Conservation (phyloP, 1,140 invertebrate genomes). For the Subanguina moxae region DNA sequence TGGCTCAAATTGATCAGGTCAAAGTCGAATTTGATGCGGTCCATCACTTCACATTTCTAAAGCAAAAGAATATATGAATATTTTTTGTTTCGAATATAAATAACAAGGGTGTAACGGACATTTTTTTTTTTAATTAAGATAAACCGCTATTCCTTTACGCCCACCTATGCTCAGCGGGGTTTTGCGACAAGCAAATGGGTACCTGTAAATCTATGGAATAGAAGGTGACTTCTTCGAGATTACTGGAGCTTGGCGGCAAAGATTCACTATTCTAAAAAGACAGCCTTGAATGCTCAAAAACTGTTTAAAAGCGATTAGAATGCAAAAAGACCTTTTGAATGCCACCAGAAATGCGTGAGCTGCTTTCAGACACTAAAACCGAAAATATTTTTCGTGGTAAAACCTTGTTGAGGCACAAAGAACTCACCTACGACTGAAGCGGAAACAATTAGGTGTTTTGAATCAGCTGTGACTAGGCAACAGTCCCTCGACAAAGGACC, state of each 20-base stretch:
- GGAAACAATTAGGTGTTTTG: slow-evolving; percentile 23
- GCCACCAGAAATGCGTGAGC: slow-evolving; percentile 17
- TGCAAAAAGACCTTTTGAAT: slow-evolving; percentile 22
- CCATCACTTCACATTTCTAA: slow-evolving; percentile 34
- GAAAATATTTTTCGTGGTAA: neutral
- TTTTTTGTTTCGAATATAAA: slow-evolving; percentile 16
- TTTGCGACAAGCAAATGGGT: slow-evolving; percentile 8
- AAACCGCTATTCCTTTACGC: neutral
- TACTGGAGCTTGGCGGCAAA: neutral
- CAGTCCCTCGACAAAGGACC: slow-evolving; percentile 35
- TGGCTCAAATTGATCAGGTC: slow-evolving; percentile 27
- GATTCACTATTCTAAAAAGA: slow-evolving; percentile 5
- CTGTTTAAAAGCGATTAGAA: neutral
- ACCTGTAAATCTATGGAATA: slow-evolving; percentile 43
- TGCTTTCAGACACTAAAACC: slow-evolving; percentile 22
- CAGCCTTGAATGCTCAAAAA: neutral
- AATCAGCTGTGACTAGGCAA: slow-evolving; percentile 37
- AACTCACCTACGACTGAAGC: slow-evolving; percentile 12
- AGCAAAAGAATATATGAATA: slow-evolving; percentile 5
- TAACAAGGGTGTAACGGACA: too few relatives aligned
- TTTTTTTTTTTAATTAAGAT: too few relatives aligned
- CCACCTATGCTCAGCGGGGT: slow-evolving; percentile 3
- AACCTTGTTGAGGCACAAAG: neutral
- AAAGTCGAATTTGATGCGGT: slow-evolving; percentile 34
- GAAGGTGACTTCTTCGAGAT: slow-evolving; percentile 37